These are phyloP conservation scores for Pedionomus torquatus DNA, from an alignment of 2,113 vertebrate genomes.

Conservation along the genomic window DNA sequence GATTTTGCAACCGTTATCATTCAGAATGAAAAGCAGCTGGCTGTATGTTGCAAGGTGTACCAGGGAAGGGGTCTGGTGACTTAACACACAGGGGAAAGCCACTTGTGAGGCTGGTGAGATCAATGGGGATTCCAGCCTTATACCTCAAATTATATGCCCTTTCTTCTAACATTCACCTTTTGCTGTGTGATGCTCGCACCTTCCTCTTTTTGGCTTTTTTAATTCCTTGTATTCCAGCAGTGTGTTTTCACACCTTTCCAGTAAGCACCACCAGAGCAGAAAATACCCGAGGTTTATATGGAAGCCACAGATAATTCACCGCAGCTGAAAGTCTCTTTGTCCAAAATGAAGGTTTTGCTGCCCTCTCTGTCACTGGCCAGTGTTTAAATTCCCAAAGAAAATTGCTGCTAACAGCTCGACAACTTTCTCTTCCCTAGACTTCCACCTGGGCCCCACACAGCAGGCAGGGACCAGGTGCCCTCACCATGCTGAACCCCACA, in stretches of 20 bases:
- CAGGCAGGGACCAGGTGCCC: fast-evolving
- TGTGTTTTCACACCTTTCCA: background rate
- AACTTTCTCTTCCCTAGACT: background rate
- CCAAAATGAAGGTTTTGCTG: background rate
- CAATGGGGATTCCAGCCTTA: background rate
- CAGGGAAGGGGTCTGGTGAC: background rate
- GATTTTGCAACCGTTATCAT: background rate
- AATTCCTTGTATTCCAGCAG: background rate
- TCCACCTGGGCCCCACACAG: no score
- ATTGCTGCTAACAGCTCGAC: background rate
- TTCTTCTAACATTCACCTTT: background rate
- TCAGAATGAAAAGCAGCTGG: background rate
- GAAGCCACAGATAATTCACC: background rate
- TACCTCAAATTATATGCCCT: background rate
- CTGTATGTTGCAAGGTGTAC: background rate
- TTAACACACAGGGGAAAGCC: background rate
- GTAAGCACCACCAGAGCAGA: background rate
- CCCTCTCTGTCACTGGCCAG: background rate
- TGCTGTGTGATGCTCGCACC: background rate
- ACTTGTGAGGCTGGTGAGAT: background rate
- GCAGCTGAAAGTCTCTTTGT: background rate
- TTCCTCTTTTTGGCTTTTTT: background rate
- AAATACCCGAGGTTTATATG: background rate
- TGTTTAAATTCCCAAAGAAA: background rate
- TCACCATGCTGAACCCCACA: background rate